A percentile compares a stretch with the other conserved stretches of the same genome.
phyloP scores from a whole-genome alignment of 2,888 invertebrate genomes.

The Perizoma affinitatum region DNA sequence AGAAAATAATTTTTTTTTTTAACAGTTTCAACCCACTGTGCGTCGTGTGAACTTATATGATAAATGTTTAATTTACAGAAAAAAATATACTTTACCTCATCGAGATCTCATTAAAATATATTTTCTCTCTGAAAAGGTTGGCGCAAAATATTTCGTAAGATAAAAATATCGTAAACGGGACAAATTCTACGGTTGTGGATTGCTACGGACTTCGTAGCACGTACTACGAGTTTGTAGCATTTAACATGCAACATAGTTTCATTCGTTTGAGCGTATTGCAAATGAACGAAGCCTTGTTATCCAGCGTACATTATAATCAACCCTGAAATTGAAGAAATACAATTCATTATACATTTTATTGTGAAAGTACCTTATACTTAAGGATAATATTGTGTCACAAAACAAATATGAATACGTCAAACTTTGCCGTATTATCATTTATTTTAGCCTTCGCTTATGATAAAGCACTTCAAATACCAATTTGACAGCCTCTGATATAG shows the following conservation, averaged over 20 bases:
- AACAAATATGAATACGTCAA: neutral
- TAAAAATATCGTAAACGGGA: slow-evolving; percentile 2
- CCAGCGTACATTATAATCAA: too few relatives aligned
- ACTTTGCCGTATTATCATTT: slow-evolving; percentile 1
- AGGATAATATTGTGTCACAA: too few relatives aligned
- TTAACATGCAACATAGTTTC: slow-evolving; percentile 20
- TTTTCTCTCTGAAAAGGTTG: neutral
- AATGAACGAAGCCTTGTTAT: neutral
- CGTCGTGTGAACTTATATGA: too few relatives aligned
- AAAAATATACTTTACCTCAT: too few relatives aligned
- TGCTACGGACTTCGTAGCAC: slow-evolving; percentile 27
- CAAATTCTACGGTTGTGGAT: slow-evolving; percentile 11
- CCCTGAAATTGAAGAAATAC: too few relatives aligned
- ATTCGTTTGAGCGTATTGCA: neutral
- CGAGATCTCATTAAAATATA: too few relatives aligned
- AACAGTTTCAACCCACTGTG: too few relatives aligned
- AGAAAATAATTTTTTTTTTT: too few relatives aligned
- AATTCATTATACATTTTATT: too few relatives aligned
- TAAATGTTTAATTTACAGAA: too few relatives aligned
- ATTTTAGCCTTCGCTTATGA: slow-evolving; percentile 11
- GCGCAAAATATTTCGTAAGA: slow-evolving; percentile 1
- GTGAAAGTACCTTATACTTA: too few relatives aligned
- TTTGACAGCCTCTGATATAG: slow-evolving; percentile 13
- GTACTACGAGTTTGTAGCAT: slow-evolving; percentile 20
- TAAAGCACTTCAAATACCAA: slow-evolving; percentile 13